These are phyloP conservation scores for Ernsta delagoae DNA, from an alignment of 2,888 invertebrate genomes.

Conservation along the genomic window DNA sequence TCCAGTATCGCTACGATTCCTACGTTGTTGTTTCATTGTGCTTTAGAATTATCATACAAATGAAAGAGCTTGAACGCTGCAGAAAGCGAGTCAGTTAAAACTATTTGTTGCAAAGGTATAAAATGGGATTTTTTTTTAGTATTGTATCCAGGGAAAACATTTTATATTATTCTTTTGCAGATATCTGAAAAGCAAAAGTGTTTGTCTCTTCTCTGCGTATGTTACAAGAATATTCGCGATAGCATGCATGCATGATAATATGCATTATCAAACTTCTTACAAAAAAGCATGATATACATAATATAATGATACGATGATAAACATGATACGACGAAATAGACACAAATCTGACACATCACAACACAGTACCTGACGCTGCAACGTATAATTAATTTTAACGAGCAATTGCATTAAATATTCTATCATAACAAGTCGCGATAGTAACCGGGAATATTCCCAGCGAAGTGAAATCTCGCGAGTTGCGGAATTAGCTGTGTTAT, in stretches of 20 bases:
- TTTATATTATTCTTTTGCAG: too few relatives aligned
- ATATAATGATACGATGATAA: too few relatives aligned
- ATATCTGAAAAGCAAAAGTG: too few relatives aligned
- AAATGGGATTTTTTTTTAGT: too few relatives aligned
- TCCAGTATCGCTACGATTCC: neutral
- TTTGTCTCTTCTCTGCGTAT: too few relatives aligned
- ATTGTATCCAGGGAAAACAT: too few relatives aligned
- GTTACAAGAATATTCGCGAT: too few relatives aligned
- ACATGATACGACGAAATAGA: neutral
- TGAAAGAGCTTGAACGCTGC: neutral
- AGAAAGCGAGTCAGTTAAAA: neutral
- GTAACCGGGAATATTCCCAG: slow-evolving; percentile 29
- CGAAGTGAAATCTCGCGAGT: slow-evolving; percentile 43
- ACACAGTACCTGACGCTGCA: too few relatives aligned
- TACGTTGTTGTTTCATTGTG: neutral
- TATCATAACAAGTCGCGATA: slow-evolving; percentile 8
- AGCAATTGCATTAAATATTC: neutral
- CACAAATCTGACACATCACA: too few relatives aligned
- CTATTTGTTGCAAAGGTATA: neutral
- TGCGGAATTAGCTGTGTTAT: slow-evolving; percentile 46
- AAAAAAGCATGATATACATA: too few relatives aligned
- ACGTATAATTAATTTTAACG: neutral
- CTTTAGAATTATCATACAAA: neutral
- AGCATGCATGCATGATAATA: too few relatives aligned
- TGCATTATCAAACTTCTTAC: too few relatives aligned